Base-by-base conservation (phyloP, 1,140 invertebrate genomes). In the Maniola jurtina region DNA sequence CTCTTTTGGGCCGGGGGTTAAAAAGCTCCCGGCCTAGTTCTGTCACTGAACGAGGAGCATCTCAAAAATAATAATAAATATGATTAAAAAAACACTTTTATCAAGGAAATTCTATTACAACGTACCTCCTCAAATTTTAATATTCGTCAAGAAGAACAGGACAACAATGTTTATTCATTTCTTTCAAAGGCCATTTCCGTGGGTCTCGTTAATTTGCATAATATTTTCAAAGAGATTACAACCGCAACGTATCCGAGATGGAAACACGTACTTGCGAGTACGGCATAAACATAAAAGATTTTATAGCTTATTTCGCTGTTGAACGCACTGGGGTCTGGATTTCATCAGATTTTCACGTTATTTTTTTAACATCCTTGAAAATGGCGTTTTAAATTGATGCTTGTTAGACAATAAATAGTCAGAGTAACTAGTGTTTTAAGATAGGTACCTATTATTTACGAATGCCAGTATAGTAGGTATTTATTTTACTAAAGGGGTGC, bases 241-340 rank as follows among this genome's bases (percentile, higher is more conserved):
- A 55, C 52, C 52, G 33, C 52, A 55, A 25, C n/a, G 33, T n/a
- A 55, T 55, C 33, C 52, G 33, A 55, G 16, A 55, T 55, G 52
- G 34, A 55, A 55, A 55, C 52, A 55, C 52, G 52, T 55, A 55
- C 52, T 55, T 55, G 34, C 52, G 52, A 16, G 34, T 55, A 55
- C 52, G 52, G n/a, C 11, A 55, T 55, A 40, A 57, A 57, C 55
- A 57, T 57, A 57, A 57, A 57, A 57, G 55, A 55, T 57, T 57
- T 57, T 57, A 57, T 40, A 40, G 55, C 14, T 57, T 57, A 57
- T 57, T 57, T 57, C 35, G 55, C 33, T 57, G 35, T 55, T 6
- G 35, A 57, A 14, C 35, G 55, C 13, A 56, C 33, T 56, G 54
- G 54, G 36, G 14, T 35, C 35, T 57, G 55, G 35, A 40, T 57